Percentiles rank a stretch among this genome's conserved stretches.
phyloP scores from a whole-genome alignment of 2,797 vertebrate species.

The Notolabrus celidotus region DNA sequence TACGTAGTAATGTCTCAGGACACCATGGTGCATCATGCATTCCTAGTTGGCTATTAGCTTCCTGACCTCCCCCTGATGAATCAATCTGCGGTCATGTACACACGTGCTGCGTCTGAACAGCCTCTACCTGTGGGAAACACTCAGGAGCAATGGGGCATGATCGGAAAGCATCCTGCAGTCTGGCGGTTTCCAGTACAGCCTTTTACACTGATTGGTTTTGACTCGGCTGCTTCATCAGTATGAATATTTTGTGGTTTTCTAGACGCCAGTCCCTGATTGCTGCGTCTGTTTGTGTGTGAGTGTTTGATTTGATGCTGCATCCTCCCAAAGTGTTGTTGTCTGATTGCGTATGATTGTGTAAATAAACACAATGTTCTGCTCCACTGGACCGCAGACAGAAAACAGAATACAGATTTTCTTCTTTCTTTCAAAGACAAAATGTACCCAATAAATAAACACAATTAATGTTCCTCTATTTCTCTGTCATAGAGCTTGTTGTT shows the following conservation, averaged over 20 bases:
- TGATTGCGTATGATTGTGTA: conserved; percentile 48
- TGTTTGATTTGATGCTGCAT: conserved; percentile 37
- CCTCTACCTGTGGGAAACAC: conserved; percentile 32
- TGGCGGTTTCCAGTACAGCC: conserved; percentile 43
- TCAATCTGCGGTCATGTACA: conserved; percentile 9
- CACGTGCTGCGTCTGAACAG: conserved; percentile 15
- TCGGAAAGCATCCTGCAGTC: conserved; percentile 49
- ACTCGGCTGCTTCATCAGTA: conserved; percentile 47
- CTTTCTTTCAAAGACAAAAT: not conserved
- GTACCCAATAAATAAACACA: no score
- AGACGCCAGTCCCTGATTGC: conserved; percentile 48
- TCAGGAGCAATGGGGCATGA: conserved; percentile 35
- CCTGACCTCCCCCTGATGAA: not conserved
- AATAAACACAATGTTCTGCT: conserved; percentile 3
- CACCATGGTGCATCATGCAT: not conserved
- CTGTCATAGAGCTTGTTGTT: no score
- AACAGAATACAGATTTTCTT: not conserved
- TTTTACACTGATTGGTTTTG: conserved; percentile 62
- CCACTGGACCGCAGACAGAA: not conserved
- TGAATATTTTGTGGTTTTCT: conserved; percentile 13
- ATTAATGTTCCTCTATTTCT: no score
- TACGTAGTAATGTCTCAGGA: not conserved
- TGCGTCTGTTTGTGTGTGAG: conserved; percentile 16
- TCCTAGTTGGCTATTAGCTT: conserved; percentile 28
- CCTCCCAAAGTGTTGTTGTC: conserved; percentile 14